Evolutionary conservation across 2,888 invertebrate species (phyloP).

Genomic region (Cheilosia vulpina): DNA sequence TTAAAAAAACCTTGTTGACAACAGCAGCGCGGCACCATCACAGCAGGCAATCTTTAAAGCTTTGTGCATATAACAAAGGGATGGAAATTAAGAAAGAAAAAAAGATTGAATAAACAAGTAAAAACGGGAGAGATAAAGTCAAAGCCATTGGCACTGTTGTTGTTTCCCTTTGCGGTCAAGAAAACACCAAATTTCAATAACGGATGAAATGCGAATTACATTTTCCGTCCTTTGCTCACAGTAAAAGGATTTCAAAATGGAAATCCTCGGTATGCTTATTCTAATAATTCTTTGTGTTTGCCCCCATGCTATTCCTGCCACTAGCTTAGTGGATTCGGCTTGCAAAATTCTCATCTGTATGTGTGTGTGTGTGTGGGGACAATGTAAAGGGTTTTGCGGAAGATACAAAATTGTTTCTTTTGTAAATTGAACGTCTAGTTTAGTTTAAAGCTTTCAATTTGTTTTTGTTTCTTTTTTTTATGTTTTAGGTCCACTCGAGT

Average conservation of each 20-base stretch:
- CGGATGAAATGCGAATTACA: constrained; percentile 52
- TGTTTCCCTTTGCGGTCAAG: constrained; percentile 50
- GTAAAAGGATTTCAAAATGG: constrained; percentile 68
- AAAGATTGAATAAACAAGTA: background rate
- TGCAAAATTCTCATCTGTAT: constrained; percentile 33
- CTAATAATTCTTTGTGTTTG: constrained; percentile 57
- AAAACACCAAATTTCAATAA: constrained; percentile 46
- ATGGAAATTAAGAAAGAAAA: background rate
- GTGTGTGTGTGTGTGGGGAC: constrained; percentile 20
- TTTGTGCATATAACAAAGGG: constrained; percentile 12
- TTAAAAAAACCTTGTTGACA: background rate
- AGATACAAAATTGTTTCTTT: constrained; percentile 62
- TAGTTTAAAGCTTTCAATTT: constrained; percentile 68
- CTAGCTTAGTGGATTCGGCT: constrained; percentile 1
- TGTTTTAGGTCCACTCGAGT: constrained; percentile 62
- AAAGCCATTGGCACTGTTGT: constrained; percentile 31
- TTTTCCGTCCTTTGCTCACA: constrained; percentile 46
- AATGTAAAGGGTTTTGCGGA: constrained; percentile 45
- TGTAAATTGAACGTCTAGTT: constrained; percentile 55
- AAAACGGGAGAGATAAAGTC: too few relatives aligned
- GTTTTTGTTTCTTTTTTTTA: constrained; percentile 11
- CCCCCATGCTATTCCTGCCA: background rate
- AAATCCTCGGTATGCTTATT: constrained; percentile 60
- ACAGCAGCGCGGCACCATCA: background rate
- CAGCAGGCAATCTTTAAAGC: background rate